Conservation (phyloP, 2,113 vertebrate species). For the Psettodes erumei region DNA sequence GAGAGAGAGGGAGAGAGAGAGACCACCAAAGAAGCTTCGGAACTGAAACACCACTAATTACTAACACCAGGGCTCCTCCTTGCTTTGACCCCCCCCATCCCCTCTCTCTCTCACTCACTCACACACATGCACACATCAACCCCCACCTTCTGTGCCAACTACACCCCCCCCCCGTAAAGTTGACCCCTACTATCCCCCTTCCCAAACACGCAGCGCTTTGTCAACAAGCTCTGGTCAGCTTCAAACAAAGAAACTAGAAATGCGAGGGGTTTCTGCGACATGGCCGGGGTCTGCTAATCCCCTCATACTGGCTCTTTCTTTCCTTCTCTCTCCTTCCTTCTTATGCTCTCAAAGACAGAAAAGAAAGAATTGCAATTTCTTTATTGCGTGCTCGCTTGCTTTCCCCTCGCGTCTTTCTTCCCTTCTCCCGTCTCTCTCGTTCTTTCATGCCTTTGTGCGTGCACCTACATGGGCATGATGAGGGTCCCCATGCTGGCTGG, state of each 20-base stretch:
- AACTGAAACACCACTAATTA: conserved; percentile 93
- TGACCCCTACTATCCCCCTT: conserved; percentile 79
- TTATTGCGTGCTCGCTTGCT: conserved; percentile 73
- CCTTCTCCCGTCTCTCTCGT: conserved; percentile 60
- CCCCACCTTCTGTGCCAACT: conserved; percentile 68
- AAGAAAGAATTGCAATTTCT: conserved; percentile 85
- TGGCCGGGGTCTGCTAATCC: conserved; percentile 91
- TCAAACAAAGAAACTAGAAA: conserved; percentile 92
- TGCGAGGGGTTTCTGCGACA: conserved; percentile 89
- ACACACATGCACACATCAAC: conserved; percentile 52
- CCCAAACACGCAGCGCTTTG: conserved; percentile 85
- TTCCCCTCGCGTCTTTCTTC: conserved; percentile 67
- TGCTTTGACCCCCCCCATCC: conserved; percentile 81
- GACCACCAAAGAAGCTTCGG: conserved; percentile 91
- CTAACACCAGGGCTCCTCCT: conserved; percentile 89
- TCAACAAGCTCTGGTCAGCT: conserved; percentile 93
- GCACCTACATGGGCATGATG: conserved; percentile 78
- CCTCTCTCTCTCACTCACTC: conserved; percentile 15
- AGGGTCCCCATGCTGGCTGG: conserved; percentile 76
- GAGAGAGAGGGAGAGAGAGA: conserved; percentile 86
- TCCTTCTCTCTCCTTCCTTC: conserved; percentile 87
- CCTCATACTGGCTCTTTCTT: conserved; percentile 87
- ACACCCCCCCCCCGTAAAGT: conserved; percentile 75
- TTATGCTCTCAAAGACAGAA: conserved; percentile 82
- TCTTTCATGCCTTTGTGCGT: conserved; percentile 77